Evolutionary conservation across 1,140 invertebrate genomes (phyloP), one percentile per base, ranked within the genome.

Genomic region (Plutomurus gul): DNA sequence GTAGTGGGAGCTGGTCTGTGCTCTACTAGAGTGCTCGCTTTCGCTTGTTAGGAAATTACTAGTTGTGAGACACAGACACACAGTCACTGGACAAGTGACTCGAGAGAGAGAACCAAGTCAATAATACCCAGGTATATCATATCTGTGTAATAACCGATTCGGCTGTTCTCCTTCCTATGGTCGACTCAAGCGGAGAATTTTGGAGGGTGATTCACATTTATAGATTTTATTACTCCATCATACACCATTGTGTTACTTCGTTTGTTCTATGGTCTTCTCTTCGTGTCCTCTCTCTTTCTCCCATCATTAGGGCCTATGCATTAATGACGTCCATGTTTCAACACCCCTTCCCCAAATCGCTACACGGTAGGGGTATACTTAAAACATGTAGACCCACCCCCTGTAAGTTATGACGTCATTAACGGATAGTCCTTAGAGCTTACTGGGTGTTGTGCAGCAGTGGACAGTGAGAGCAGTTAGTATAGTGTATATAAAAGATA

Each of bases 1-100:
- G 39, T 43, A n/a, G n/a, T 43, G 39, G 1, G n/a, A 43, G 11
- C 10, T 43, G n/a, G n/a, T 13, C 11, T 8, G 39, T 43, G 11
- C 7, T 13, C n/a, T 1, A 13, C 51, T 13, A n/a, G 8, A 56
- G 13, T 65, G 27, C n/a, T n/a, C n/a, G n/a, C n/a, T 65, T n/a
- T 65, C 18, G 56, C 56, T 65, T 65, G 56, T 65, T 65, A 65
- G 56, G 56, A 65, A 65, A 65, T 65, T 65, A 65, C 36, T 65
- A 65, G 56, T 65, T 4, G 22, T 1, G 2, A n/a, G n/a, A n/a
- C n/a, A n/a, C n/a, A n/a, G n/a, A n/a, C n/a, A n/a, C n/a, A n/a
- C n/a, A n/a, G n/a, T n/a, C n/a, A n/a, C n/a, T n/a, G n/a, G n/a
- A n/a, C n/a, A n/a, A n/a, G n/a, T n/a, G n/a, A n/a, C n/a, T n/a